Evolutionary conservation across 2,113 vertebrate species (phyloP).

Genomic region (Saimiri boliviensis): DNA sequence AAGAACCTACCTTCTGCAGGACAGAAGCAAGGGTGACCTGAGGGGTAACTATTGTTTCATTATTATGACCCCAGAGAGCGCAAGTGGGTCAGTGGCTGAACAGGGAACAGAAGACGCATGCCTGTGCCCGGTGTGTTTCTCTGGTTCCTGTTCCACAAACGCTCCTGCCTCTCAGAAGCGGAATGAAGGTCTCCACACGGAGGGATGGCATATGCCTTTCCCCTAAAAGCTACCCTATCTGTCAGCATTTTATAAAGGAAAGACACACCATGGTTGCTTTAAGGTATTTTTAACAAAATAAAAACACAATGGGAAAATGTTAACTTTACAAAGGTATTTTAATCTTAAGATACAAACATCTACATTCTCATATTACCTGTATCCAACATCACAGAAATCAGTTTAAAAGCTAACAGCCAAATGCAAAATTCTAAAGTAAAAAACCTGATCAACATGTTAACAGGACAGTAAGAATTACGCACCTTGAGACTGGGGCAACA

Average conservation of each 20-base stretch:
- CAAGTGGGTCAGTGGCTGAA: rapidly evolving
- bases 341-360: neutral
- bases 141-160: rapidly evolving
- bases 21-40: rapidly evolving
- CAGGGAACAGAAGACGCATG: too few relatives aligned
- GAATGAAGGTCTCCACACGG: rapidly evolving
- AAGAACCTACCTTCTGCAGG: neutral
- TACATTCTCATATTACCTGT: neutral
- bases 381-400: neutral
- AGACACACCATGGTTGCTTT: neutral
- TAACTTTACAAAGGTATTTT: neutral
- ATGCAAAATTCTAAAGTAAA: neutral
- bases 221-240: neutral
- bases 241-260: neutral
- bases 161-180: too few relatives aligned
- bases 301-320: neutral
- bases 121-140: neutral
- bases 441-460: rapidly evolving
- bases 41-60: neutral
- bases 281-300: neutral
- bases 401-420: neutral
- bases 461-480: neutral
- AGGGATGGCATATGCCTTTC: neutral
- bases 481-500: conserved; percentile 79
- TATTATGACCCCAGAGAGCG: neutral